Percentiles rank a stretch among this genome's conserved stretches.
phyloP scores from a whole-genome alignment of 1,140 invertebrate genomes.

The Luehdorfia chinensis region DNA sequence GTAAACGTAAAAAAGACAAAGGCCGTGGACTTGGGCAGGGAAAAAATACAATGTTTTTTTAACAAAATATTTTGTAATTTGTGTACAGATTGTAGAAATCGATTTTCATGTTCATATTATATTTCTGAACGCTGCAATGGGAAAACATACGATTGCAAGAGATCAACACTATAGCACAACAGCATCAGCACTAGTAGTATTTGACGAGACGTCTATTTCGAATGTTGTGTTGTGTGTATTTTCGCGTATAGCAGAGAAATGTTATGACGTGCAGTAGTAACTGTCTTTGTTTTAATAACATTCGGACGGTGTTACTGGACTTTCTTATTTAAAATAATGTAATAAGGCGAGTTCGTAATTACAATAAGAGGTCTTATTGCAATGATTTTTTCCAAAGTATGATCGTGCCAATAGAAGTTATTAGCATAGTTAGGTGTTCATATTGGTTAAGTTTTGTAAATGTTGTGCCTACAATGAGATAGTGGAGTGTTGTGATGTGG shows the following conservation, averaged over 20 bases:
- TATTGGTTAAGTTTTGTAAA: slow-evolving; percentile 73
- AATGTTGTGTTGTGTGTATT: slow-evolving; percentile 38
- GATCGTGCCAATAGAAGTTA: slow-evolving; percentile 69
- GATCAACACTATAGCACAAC: too few relatives aligned
- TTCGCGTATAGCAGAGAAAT: slow-evolving; percentile 52
- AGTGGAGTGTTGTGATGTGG: slow-evolving; percentile 75
- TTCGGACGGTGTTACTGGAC: slow-evolving; percentile 43
- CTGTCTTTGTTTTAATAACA: slow-evolving; percentile 71
- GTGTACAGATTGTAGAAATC: not conserved
- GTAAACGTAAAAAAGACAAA: slow-evolving; percentile 32
- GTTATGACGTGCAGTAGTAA: slow-evolving; percentile 73
- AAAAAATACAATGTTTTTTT: slow-evolving; percentile 8
- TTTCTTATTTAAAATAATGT: slow-evolving; percentile 56
- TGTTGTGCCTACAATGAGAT: slow-evolving; percentile 76
- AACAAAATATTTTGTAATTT: not conserved
- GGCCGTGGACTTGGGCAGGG: slow-evolving; percentile 17
- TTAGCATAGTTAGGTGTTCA: slow-evolving; percentile 71
- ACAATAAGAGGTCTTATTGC: slow-evolving; percentile 36
- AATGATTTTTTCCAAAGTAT: slow-evolving; percentile 70
- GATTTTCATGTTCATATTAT: not conserved
- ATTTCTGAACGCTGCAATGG: not conserved
- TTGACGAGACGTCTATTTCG: slow-evolving; percentile 27
- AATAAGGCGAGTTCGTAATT: slow-evolving; percentile 37
- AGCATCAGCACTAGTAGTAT: slow-evolving; percentile 37
- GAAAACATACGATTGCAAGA: not conserved